Base-by-base conservation (phyloP, 2,113 vertebrate species). In the Gambusia holbrooki region DNA sequence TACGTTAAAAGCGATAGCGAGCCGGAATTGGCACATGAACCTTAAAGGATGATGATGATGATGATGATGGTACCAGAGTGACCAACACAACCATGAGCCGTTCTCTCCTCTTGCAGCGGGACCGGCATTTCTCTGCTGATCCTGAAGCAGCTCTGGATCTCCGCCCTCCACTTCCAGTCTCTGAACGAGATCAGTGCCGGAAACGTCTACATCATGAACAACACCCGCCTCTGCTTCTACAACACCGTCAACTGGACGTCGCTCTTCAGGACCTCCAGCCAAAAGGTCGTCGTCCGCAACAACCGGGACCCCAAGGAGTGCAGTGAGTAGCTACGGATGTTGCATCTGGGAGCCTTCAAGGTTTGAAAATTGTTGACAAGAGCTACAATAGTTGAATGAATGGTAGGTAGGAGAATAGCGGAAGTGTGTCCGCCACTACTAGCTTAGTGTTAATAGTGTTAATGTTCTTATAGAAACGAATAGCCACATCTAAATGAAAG, bases 221-320 rank as follows among this genome's bases (percentile, higher is more conserved):
- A 99, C 90, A 98, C 94, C 90, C 97, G 96, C 45, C 65, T 99
- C 64, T 99, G 98, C 85, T 99, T 97, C 90, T 99, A 99, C 91
- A 96, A 98, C 90, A 99, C 98, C 0, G 95, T 99, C 89, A 99
- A 99, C 90, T 99, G 98, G 98, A 98, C 94, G 4, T 95, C 95
- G 0, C 95, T 99, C 1, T 99, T 99, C 93, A 96, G 97, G 82
- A 98, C 96, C 0, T 69, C 94, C 42, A 95, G 89, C 69, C 98
- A 99, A 68, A 97, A 98, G 78, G 95, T 96, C 0, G 94, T 97
- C 33, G 95, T 99, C 80, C 96, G 97, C 75, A 94, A 98, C 74
- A 99, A 97, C 58, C 94, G 92, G 25, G 96, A 96, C 77, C 94
- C 96, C 15, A 96, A 96, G 67, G 97, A 98, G 77, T 99, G 98